These are phyloP conservation scores for Synergus gifuensis DNA, from an alignment of 2,888 invertebrate species.

Conservation along the genomic window DNA sequence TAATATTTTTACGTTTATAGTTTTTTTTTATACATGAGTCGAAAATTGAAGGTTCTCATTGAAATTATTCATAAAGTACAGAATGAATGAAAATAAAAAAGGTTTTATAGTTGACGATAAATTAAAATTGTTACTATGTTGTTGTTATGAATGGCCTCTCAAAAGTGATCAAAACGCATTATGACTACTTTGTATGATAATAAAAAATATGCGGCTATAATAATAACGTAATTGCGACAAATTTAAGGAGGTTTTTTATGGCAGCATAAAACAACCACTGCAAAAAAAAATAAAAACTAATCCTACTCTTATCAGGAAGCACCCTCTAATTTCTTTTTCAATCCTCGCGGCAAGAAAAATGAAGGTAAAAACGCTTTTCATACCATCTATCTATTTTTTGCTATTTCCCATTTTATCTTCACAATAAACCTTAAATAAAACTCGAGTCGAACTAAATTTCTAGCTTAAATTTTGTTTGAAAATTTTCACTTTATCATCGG, in stretches of 20 bases:
- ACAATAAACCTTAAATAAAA: not conserved
- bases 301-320: conserved; percentile 15
- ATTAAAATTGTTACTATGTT: not conserved
- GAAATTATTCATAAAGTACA: not conserved
- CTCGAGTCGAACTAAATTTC: not conserved
- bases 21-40: conserved; percentile 19
- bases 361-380: conserved; percentile 11
- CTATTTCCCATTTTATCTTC: not conserved
- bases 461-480: not conserved
- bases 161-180: not conserved
- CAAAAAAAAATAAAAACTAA: conserved; percentile 1
- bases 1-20: not conserved
- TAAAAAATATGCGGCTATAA: not conserved
- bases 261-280: conserved; percentile 1
- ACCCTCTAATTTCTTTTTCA: not conserved
- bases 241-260: not conserved
- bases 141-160: not conserved
- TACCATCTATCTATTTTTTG: not conserved
- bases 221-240: not conserved
- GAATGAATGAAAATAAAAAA: not conserved
- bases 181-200: not conserved
- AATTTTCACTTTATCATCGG: not conserved
- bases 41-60: conserved; percentile 43
- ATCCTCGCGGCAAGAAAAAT: not conserved
- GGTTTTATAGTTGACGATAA: not conserved